phyloP scores from a whole-genome alignment of 1,140 invertebrate genomes.

The Brachionus asplanchnoidis region DNA sequence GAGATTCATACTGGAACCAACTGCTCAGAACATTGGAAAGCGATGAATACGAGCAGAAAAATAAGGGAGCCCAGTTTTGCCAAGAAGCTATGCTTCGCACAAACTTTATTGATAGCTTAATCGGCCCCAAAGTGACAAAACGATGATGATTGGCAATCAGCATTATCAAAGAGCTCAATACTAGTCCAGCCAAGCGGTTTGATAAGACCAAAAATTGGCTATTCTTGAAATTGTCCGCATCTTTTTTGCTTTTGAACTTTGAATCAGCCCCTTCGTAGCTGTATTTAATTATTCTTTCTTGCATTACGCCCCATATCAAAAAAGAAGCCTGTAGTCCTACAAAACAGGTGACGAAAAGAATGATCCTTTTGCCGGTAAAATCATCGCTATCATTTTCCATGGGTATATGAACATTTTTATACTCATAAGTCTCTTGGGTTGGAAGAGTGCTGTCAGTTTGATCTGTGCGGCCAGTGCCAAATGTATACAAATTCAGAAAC shows the following conservation, averaged over 20 bases:
- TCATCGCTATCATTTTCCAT: neutral
- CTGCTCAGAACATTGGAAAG: constrained; percentile 33
- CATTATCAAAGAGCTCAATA: neutral
- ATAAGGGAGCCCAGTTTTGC: constrained; percentile 33
- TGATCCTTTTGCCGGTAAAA: neutral
- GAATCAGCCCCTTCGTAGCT: neutral
- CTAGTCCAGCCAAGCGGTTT: neutral
- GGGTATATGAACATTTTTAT: neutral
- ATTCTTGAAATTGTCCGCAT: constrained; percentile 11
- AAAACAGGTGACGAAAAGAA: constrained; percentile 12
- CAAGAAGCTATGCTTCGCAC: constrained; percentile 1
- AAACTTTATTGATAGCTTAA: neutral
- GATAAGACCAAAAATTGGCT: constrained; percentile 29
- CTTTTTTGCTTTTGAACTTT: constrained; percentile 9
- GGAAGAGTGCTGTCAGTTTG: neutral
- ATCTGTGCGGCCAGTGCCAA: neutral
- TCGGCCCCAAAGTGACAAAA: neutral
- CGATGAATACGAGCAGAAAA: constrained; percentile 16
- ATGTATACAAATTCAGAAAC: constrained; percentile 9
- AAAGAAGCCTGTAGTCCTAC: constrained; percentile 3
- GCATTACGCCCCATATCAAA: constrained; percentile 31
- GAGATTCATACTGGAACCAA: constrained; percentile 42
- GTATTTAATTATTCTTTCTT: constrained; percentile 37
- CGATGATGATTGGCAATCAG: neutral
- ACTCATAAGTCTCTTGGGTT: neutral